These are phyloP conservation scores for Petrocephalus schoutedeni DNA, from an alignment of 2,797 vertebrate genomes.

Conservation along the genomic window DNA sequence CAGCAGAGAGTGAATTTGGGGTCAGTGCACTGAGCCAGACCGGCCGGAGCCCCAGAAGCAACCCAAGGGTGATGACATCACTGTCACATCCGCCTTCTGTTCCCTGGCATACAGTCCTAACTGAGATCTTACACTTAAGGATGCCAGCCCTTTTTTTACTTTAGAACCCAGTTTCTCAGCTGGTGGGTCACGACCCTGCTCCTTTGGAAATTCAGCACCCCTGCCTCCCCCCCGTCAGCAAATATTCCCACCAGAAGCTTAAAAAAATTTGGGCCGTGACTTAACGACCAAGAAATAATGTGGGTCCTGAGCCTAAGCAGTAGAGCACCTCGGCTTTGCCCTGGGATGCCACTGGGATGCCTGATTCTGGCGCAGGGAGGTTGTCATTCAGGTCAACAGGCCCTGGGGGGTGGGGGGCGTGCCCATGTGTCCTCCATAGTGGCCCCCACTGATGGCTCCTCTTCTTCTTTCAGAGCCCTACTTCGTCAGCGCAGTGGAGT, in stretches of 20 bases:
- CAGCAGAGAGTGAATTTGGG: not conserved
- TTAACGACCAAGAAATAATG: not conserved
- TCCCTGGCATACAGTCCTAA: not conserved
- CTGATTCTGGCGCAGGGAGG: not conserved
- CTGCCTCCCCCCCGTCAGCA: not conserved
- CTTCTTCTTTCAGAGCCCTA: slow-evolving; percentile 73
- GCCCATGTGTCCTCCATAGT: not conserved
- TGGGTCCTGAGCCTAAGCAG: not conserved
- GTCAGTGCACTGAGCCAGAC: not conserved
- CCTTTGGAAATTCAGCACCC: not conserved
- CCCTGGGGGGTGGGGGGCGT: not conserved
- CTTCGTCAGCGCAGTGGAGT: slow-evolving; percentile 87
- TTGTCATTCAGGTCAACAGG: no score
- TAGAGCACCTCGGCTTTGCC: no score
- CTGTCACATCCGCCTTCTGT: not conserved
- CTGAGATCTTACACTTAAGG: not conserved
- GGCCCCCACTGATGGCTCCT: not conserved
- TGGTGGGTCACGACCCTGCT: not conserved
- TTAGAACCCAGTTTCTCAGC: not conserved
- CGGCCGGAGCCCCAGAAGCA: not conserved
- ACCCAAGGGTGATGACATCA: not conserved
- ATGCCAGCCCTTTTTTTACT: no score
- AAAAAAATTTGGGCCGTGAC: not conserved
- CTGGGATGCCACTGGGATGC: not conserved
- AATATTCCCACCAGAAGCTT: not conserved